phyloP scores from a whole-genome alignment of 2,113 vertebrate species.

The Bettongia penicillata region DNA sequence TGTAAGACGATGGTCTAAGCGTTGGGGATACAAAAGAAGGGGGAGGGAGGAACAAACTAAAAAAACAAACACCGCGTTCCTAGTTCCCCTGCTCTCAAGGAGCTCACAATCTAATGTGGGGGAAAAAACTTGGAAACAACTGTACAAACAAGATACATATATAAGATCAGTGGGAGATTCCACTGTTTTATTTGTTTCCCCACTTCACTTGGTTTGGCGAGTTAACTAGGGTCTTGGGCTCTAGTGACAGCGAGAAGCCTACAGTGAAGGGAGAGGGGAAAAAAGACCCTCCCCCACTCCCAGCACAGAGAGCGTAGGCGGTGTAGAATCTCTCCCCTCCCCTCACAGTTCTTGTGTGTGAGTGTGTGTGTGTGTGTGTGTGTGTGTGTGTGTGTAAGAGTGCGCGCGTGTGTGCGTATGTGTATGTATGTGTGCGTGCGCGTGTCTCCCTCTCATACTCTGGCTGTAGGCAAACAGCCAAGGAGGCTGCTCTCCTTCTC shows the following conservation, averaged over 20 bases:
- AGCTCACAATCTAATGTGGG: background rate
- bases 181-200: background rate
- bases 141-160: background rate
- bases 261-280: slow-evolving; percentile 81
- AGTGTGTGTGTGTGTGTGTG: slow-evolving; percentile 67
- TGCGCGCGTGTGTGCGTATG: slow-evolving; percentile 66
- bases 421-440: slow-evolving; percentile 71
- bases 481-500: slow-evolving; percentile 64
- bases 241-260: slow-evolving; percentile 81
- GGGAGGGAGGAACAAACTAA: background rate
- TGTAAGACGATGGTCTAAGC: background rate
- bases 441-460: slow-evolving; percentile 66
- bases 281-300: slow-evolving; percentile 54
- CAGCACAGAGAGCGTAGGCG: slow-evolving; percentile 64
- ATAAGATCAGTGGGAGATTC: background rate
- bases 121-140: background rate
- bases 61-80: background rate
- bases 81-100: background rate
- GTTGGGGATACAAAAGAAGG: background rate
- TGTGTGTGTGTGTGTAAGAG: slow-evolving; percentile 63
- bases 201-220: background rate
- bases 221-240: slow-evolving; percentile 78
- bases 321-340: slow-evolving; percentile 58
- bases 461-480: slow-evolving; percentile 70
- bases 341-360: slow-evolving; percentile 59